Base-by-base conservation (phyloP, 2,113 vertebrate genomes). In the Triplophysa tibetana region DNA sequence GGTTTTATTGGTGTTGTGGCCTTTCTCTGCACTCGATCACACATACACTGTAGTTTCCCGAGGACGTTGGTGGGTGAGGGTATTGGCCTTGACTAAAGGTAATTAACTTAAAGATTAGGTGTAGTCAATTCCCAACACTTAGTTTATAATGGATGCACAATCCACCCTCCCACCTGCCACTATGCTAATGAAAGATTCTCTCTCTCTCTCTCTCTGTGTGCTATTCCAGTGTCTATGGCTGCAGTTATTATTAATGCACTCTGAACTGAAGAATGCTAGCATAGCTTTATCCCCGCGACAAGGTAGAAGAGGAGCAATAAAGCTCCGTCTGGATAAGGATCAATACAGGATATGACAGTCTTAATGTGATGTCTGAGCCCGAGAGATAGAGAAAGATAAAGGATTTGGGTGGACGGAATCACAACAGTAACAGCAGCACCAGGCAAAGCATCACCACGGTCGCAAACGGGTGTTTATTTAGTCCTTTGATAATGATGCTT, bases 171-270 rank as follows among this genome's bases (percentile, higher is more conserved):
- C 5, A 17, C 41, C 17, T 10, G 8, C 41, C 62, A 41, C 72
- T 45, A 17, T 63, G 21, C 62, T 75, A 75, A 75, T 75, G 61
- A 60, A 43, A 48, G 60, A 63, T 11, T 68, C 48, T 41, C 67
- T 69, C 52, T 16, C 62, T 81, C 79, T 3, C 21, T 56, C 64
- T 38, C 29, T 88, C 81, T 89, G 83, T 86, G 73, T 88, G 87
- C 89, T 89, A 89, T 89, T 84, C 72, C 86, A 88, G 84, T 85
- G 83, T 88, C 87, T 92, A 85, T 86, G 87, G 87, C 87, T 67
- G 88, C 91, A 91, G 91, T 93, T 93, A 92, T 91, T 92, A 92
- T 93, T 92, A 91, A 92, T 90, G 89, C 84, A 86, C 89, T 90
- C 85, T 90, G 89, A 91, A 90, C 87, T 89, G 88, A 90, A 90